Base-by-base conservation (phyloP, 2,113 vertebrate species). In the Craseonycteris thonglongyai region DNA sequence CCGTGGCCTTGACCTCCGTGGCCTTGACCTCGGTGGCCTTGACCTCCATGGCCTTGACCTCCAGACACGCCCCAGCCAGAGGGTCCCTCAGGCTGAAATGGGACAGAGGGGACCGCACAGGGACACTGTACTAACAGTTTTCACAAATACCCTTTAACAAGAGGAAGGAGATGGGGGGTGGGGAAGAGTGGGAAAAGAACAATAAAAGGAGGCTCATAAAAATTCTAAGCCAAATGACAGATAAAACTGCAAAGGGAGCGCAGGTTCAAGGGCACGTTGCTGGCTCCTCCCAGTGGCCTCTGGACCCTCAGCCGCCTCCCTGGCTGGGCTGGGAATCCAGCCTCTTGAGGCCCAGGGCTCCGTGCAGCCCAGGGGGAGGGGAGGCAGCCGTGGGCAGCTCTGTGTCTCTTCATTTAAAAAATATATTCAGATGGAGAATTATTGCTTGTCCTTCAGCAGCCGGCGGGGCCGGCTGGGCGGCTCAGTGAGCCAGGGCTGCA, bases 401-500 rank as follows among this genome's bases (percentile, higher is more conserved):
- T 71, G 92, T 63, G 79, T 93, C 96, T 96, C 96, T 95, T 91
- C 65, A 0, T 90, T 94, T 96, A 90, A 96, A 97, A 97, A 96
- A 90, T 66, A 95, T 42, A 95, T 94, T 88, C 93, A 5, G 49
- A 88, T 94, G 4, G 65, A 94, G 61, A 96, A 90, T 97, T 97
- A 96, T 95, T 97, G 97, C 97, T 97, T 93, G 93, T 93, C 96
- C 92, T 95, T 81, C 90, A 13, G 33, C 1, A 5, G 47, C n/a
- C n/a, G 40, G 68, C 16, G 2, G 81, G 75, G 61, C 45, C 4
- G 38, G 54, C 21, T 1, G 7, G 15, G 84, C 0, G 28, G 81
- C 96, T 98, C 98, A 98, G 98, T 98, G 98, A 81, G 98, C 98
- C 1, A 98, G 98, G 74, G 97, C 93, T 12, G 87, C 90, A 2